Evolutionary conservation across 1,140 invertebrate species (phyloP).

Genomic region (Drosophila ironensis): DNA sequence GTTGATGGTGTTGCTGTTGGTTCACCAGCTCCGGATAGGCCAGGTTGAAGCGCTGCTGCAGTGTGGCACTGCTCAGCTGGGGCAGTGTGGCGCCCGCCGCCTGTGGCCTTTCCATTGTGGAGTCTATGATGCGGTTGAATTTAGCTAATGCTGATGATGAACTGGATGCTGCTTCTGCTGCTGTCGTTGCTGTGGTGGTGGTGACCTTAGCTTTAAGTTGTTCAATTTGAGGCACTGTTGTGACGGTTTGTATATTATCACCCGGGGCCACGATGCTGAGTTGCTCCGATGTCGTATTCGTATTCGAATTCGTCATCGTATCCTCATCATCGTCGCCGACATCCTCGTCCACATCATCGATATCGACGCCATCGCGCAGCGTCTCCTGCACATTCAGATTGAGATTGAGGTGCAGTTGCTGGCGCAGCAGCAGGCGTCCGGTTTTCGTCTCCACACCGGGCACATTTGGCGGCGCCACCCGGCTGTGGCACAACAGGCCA

Average conservation of each 20-base stretch:
- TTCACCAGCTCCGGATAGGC: slow-evolving; percentile 65
- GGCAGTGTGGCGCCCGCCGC: slow-evolving; percentile 38
- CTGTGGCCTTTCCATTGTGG: slow-evolving; percentile 57
- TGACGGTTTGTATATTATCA: slow-evolving; percentile 81
- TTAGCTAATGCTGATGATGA: slow-evolving; percentile 78
- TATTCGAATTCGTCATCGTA: slow-evolving; percentile 3
- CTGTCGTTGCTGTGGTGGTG: slow-evolving; percentile 50
- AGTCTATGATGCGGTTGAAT: slow-evolving; percentile 81
- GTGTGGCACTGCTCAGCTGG: slow-evolving; percentile 59
- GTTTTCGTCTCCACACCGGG: slow-evolving; percentile 48
- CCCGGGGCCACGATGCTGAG: slow-evolving; percentile 24
- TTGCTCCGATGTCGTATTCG: background rate
- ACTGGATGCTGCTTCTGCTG: slow-evolving; percentile 31
- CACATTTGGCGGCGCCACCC: slow-evolving; percentile 45
- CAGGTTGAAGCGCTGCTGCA: slow-evolving; percentile 65
- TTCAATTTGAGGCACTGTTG: slow-evolving; percentile 81
- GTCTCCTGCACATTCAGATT: slow-evolving; percentile 73
- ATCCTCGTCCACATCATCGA: slow-evolving; percentile 80
- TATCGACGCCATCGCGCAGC: slow-evolving; percentile 74
- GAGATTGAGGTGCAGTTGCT: slow-evolving; percentile 77
- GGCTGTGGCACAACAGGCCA: slow-evolving; percentile 13
- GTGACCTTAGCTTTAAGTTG: slow-evolving; percentile 76
- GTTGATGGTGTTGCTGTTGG: slow-evolving; percentile 27
- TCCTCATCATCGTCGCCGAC: slow-evolving; percentile 34
- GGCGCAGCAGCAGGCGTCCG: slow-evolving; percentile 68